phyloP scores from a whole-genome alignment of 2,113 vertebrate genomes.

The Rhipidura dahli region DNA sequence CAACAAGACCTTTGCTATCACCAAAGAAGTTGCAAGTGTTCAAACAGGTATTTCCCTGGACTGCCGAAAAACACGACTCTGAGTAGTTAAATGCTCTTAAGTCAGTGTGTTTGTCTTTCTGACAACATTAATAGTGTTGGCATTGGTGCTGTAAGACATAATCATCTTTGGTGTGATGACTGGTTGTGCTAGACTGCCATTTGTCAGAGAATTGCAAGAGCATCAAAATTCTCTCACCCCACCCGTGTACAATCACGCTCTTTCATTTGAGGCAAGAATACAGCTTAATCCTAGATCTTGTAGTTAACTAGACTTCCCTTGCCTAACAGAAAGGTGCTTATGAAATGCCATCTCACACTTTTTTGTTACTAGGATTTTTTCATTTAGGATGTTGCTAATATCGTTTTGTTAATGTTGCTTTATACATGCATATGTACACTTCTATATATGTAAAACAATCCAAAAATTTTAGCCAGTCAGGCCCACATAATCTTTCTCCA shows the following conservation, averaged over 20 bases:
- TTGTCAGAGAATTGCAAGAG: neutral
- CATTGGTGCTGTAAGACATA: neutral
- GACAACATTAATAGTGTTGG: neutral
- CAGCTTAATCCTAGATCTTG: neutral
- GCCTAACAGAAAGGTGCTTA: neutral
- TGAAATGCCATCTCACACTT: neutral
- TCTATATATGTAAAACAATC: neutral
- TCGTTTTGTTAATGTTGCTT: neutral
- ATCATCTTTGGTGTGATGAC: neutral
- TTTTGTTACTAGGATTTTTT: neutral
- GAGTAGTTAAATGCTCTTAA: neutral
- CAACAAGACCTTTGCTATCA: neutral
- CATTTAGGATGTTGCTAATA: neutral
- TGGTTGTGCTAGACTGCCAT: neutral
- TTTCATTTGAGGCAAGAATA: neutral
- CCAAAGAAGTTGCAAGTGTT: neutral
- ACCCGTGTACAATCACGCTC: accelerated
- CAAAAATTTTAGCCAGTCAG: neutral
- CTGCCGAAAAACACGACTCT: neutral
- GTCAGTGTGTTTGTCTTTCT: neutral
- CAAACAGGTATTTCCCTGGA: neutral
- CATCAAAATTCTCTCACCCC: neutral
- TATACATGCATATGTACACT: neutral
- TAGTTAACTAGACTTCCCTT: neutral
- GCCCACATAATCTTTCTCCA: neutral